phyloP scores from a whole-genome alignment of 2,113 vertebrate species.

The Catharus minimus region DNA sequence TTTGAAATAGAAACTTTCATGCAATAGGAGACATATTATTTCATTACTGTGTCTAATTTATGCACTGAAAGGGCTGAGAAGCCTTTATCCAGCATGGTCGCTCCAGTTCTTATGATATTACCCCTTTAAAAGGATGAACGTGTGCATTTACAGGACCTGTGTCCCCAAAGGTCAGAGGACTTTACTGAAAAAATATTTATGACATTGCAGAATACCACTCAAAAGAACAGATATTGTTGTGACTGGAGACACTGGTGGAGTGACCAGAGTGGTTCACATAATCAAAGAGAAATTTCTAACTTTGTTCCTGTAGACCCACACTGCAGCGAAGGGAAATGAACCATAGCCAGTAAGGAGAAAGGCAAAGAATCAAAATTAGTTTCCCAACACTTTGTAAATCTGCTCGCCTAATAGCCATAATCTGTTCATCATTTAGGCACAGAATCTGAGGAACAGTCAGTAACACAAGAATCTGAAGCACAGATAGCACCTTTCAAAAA shows the following conservation, averaged over 20 bases:
- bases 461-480: neutral
- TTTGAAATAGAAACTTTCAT: neutral
- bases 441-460: neutral
- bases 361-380: neutral
- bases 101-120: neutral
- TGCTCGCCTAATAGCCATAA: rapidly evolving
- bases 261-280: neutral
- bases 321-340: neutral
- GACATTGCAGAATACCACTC: neutral
- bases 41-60: neutral
- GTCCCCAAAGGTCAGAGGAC: neutral
- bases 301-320: neutral
- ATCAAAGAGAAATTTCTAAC: neutral
- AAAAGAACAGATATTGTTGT: neutral
- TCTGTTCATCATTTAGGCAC: neutral
- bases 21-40: neutral
- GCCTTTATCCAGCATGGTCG: neutral
- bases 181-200: neutral
- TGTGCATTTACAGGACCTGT: neutral
- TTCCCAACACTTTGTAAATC: neutral
- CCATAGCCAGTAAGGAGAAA: neutral
- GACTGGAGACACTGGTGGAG: neutral
- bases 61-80: neutral
- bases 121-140: neutral
- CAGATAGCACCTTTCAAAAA: neutral